phyloP scores from a whole-genome alignment of 2,113 vertebrate species.

The Piprites chloris region DNA sequence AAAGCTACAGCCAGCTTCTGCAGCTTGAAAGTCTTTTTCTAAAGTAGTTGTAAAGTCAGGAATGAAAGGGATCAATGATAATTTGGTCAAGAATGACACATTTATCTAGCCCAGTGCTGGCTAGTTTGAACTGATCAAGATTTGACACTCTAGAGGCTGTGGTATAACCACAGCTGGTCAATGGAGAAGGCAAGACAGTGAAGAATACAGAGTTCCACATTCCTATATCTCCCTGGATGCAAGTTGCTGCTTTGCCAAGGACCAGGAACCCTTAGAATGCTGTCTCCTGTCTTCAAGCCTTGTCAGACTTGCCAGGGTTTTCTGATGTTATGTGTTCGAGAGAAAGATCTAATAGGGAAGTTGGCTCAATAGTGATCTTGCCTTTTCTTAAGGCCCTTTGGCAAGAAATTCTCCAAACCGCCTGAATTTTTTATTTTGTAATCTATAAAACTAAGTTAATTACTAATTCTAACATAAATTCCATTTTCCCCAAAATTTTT shows the following conservation, averaged over 20 bases:
- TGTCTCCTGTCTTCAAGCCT: background rate
- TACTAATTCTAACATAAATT: background rate
- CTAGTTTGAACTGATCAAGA: accelerated
- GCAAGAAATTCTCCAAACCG: background rate
- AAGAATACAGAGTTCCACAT: background rate
- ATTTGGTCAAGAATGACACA: background rate
- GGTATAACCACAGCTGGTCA: background rate
- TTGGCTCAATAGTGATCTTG: background rate
- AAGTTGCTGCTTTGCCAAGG: background rate
- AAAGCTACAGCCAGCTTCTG: background rate
- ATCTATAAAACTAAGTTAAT: background rate
- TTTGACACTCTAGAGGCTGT: background rate
- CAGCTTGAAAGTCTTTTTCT: background rate
- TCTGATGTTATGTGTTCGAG: background rate
- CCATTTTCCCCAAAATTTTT: accelerated
- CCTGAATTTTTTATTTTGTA: background rate
- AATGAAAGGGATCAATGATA: background rate
- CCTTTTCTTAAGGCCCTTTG: background rate
- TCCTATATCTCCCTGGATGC: background rate
- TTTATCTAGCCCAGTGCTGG: background rate
- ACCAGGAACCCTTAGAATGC: background rate
- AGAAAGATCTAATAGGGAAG: background rate
- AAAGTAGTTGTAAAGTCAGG: background rate
- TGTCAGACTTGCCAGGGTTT: background rate
- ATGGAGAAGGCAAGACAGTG: background rate